Base-by-base conservation (phyloP, 2,888 invertebrate genomes). In the Stegophylla sp. region DNA sequence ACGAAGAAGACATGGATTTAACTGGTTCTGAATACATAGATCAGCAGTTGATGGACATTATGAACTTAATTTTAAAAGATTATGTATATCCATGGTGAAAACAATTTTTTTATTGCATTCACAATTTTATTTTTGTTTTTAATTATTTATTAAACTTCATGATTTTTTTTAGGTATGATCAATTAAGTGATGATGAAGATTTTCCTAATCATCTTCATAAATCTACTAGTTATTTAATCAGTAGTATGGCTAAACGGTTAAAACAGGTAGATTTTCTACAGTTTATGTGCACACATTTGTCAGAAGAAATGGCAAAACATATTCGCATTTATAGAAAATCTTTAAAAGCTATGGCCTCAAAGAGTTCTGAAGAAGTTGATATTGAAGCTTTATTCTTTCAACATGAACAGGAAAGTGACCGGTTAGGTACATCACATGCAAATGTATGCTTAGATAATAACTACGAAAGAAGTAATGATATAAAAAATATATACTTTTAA, bases 231-330 rank as follows among this genome's bases (percentile, higher is more conserved):
- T 91, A 91, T 84, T 89, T 91, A 83, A 90, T 92, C 72, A 90
- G 92, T 77, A 90, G 91, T 86, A 89, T 93, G 85, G 90, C 93
- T 82, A 91, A 91, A 86, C 91, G 92, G 92, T 92, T 94, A 66
- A 95, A 95, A 89, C 91, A 93, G 85, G 92, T 96, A 17, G 95
- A 97, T 87, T 95, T 96, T 94, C 92, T 95, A 84, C 92, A 94
- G 53, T 93, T 94, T 85, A 89, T 96, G 82, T 95, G 96, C 26
- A 94, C 94, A 48, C 90, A 92, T 83, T 89, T 96, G 82, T 95
- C 97, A 1, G 96, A 97, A 87, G 96, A 96, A 87, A 91, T 95
- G 83, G 96, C 95, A 1, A 92, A 93, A 41, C 97, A 97, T 88
- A 90, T 97, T 83, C 90, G 95, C 83, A 88, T 97, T 28, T 97